Conservation (phyloP, 2,888 invertebrate genomes). For the Conomelus anceps region DNA sequence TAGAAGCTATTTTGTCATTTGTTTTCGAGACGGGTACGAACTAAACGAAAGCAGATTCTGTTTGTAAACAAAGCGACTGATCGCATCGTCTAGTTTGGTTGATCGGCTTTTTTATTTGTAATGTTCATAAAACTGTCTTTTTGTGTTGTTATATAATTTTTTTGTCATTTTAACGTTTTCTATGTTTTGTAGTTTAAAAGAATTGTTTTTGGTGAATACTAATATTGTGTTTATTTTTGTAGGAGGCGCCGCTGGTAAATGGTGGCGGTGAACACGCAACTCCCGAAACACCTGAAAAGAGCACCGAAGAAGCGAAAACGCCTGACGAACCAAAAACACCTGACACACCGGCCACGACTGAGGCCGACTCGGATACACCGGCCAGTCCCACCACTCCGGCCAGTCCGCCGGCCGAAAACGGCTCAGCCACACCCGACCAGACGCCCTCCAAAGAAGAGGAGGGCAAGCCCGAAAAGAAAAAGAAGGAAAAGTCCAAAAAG, state of each 20-base stretch:
- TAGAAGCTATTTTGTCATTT: too few relatives aligned
- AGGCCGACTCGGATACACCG: slow-evolving; percentile 8
- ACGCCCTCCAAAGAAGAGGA: slow-evolving; percentile 5
- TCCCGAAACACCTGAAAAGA: slow-evolving; percentile 26
- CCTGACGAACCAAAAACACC: slow-evolving; percentile 14
- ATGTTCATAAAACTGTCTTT: background rate
- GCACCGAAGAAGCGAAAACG: slow-evolving; percentile 20
- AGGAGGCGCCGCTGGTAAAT: slow-evolving; percentile 25
- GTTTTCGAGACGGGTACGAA: too few relatives aligned
- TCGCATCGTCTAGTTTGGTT: too few relatives aligned
- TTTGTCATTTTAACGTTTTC: too few relatives aligned
- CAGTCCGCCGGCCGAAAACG: background rate
- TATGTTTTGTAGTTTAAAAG: too few relatives aligned
- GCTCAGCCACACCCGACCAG: background rate
- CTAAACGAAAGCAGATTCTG: too few relatives aligned
- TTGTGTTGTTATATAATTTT: too few relatives aligned
- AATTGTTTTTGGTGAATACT: too few relatives aligned
- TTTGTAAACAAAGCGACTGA: too few relatives aligned
- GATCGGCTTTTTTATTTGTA: too few relatives aligned
- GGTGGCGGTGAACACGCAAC: slow-evolving; percentile 20
- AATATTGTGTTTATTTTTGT: slow-evolving; percentile 4
- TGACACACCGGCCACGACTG: slow-evolving; percentile 13
- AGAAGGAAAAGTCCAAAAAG: slow-evolving; percentile 59
- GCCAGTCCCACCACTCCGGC: slow-evolving; percentile 4
- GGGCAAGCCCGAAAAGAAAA: slow-evolving; percentile 25